phyloP scores from a whole-genome alignment of 2,888 invertebrate species.

The Megamerina dolium region DNA sequence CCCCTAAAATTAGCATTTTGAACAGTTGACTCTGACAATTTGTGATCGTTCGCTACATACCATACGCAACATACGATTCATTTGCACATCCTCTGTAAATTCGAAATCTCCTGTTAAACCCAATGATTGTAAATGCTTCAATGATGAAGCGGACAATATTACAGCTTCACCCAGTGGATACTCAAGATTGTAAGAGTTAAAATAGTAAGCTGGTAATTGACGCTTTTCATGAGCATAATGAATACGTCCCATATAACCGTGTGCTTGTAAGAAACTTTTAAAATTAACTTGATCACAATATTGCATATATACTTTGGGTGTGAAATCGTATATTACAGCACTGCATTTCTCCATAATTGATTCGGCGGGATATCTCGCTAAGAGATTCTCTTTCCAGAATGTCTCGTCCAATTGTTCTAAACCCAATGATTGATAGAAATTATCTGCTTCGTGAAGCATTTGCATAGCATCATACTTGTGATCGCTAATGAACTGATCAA shows the following conservation, averaged over 20 bases:
- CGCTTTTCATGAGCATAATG: slow-evolving; percentile 13
- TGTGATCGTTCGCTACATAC: slow-evolving; percentile 4
- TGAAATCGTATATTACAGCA: slow-evolving; percentile 1
- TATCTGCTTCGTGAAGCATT: slow-evolving; percentile 3
- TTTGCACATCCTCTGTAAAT: slow-evolving; percentile 1
- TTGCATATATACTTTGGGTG: slow-evolving; percentile 8
- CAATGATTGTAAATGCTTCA: slow-evolving; percentile 11
- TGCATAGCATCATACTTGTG: slow-evolving; percentile 8
- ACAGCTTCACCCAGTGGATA: slow-evolving; percentile 15
- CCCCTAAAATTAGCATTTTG: slow-evolving; percentile 2
- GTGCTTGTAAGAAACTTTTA: slow-evolving; percentile 18
- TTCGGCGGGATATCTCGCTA: not conserved
- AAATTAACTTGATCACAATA: slow-evolving; percentile 19
- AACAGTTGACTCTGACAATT: no score
- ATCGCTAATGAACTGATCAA: slow-evolving; percentile 4
- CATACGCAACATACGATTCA: slow-evolving; percentile 16
- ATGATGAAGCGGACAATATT: slow-evolving; percentile 15
- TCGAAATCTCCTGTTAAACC: not conserved
- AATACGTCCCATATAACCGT: slow-evolving; percentile 16
- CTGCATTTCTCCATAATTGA: not conserved
- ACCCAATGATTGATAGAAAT: slow-evolving; percentile 12
- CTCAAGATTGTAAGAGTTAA: slow-evolving; percentile 10
- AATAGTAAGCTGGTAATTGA: slow-evolving; percentile 14
- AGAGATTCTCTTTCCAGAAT: not conserved
- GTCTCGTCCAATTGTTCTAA: slow-evolving; percentile 2